Evolutionary conservation across 2,113 vertebrate genomes (phyloP).

Genomic region (Vombatus ursinus): DNA sequence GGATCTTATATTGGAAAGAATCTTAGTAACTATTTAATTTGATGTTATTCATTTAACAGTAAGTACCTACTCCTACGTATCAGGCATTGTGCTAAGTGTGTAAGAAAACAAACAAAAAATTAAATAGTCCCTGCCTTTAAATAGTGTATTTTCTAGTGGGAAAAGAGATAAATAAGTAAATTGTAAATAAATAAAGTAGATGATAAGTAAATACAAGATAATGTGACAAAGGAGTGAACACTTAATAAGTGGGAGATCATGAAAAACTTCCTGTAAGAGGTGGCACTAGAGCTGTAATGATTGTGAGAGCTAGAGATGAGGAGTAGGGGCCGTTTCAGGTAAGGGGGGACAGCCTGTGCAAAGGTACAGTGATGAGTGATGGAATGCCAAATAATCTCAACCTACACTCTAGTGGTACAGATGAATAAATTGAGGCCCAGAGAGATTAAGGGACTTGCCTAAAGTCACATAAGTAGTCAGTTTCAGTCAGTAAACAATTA

Average conservation of each 20-base stretch:
- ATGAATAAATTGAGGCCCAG: not conserved
- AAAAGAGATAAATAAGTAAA: not conserved
- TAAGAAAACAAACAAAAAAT: not conserved
- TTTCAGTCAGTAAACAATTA: not conserved
- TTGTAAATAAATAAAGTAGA: not conserved
- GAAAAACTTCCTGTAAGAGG: not conserved
- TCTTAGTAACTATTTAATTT: not conserved
- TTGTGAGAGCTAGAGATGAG: not conserved
- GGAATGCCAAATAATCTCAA: not conserved
- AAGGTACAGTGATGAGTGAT: not conserved
- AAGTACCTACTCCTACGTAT: not conserved
- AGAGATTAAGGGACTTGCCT: not conserved
- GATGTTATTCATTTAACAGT: not conserved
- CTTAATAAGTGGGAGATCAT: not conserved
- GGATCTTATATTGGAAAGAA: not conserved
- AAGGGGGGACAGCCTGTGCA: not conserved
- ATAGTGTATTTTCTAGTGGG: not conserved
- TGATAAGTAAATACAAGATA: not conserved
- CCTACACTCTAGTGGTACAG: not conserved
- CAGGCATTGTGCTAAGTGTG: not conserved
- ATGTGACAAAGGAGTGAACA: not conserved
- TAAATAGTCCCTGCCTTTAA: not conserved
- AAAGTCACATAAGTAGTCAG: not conserved
- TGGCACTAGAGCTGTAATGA: not conserved
- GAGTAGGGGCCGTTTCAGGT: not conserved